Conservation (phyloP, 2,888 invertebrate species). For the Meliscaeva auricollis region DNA sequence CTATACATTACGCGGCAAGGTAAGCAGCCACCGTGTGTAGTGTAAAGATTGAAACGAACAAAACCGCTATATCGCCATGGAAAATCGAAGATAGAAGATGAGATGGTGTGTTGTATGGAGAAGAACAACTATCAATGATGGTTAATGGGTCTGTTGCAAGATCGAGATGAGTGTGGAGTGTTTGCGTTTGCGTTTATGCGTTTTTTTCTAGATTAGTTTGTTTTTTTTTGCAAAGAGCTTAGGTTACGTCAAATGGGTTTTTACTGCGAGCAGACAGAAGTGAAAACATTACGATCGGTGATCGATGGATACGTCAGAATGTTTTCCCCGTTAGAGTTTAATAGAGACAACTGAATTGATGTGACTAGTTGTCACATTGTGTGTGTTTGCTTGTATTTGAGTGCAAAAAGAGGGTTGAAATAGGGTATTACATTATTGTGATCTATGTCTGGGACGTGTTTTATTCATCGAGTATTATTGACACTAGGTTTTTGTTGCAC, state of each 20-base stretch:
- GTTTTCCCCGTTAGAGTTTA: conserved; percentile 42
- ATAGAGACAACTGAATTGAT: conserved; percentile 58
- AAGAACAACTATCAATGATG: conserved; percentile 57
- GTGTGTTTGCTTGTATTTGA: not conserved
- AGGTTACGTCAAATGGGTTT: conserved; percentile 66
- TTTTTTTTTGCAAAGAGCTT: conserved; percentile 47
- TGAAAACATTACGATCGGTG: conserved; percentile 68
- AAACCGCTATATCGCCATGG: conserved; percentile 57
- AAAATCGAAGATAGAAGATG: conserved; percentile 63
- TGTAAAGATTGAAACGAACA: too few relatives aligned
- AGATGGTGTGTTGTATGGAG: conserved; percentile 42
- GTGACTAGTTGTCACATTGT: conserved; percentile 26
- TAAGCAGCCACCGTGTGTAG: not conserved
- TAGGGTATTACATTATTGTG: conserved; percentile 32
- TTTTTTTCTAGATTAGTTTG: not conserved
- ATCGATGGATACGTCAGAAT: conserved; percentile 71
- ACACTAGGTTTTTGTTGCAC: not conserved
- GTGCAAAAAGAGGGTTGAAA: conserved; percentile 25
- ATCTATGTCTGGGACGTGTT: conserved; percentile 12
- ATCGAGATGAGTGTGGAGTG: conserved; percentile 40
- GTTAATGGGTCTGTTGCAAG: conserved; percentile 63
- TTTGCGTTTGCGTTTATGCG: conserved; percentile 4
- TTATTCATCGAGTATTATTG: not conserved
- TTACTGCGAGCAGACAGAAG: conserved; percentile 51
- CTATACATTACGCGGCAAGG: conserved; percentile 9